phyloP scores from a whole-genome alignment of 2,888 invertebrate genomes.

The Hesperia comma region DNA sequence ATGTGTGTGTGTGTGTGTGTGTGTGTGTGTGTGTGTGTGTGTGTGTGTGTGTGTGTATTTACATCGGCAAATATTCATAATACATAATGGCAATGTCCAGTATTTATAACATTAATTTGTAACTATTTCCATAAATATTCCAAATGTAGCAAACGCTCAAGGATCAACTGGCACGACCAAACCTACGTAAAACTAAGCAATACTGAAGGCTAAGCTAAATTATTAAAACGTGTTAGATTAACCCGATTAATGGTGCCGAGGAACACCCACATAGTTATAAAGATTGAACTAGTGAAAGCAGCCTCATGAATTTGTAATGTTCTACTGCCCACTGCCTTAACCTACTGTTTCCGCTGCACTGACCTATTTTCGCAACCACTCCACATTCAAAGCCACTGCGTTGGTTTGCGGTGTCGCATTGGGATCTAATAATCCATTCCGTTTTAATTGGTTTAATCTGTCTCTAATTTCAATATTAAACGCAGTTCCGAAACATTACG shows the following conservation, averaged over 20 bases:
- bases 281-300: conserved; percentile 46
- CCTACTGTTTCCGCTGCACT: conserved; percentile 43
- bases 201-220: conserved; percentile 2
- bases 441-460: conserved; percentile 4
- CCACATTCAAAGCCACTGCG: conserved; percentile 32
- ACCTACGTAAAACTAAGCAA: background rate
- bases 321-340: conserved; percentile 43
- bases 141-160: too few species aligned
- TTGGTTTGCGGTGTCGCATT: conserved; percentile 33
- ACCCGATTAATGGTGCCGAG: conserved; percentile 25
- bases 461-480: background rate
- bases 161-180: background rate
- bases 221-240: conserved; percentile 7
- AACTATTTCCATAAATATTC: too few species aligned
- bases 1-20: too few species aligned
- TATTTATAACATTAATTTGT: too few species aligned
- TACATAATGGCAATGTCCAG: too few species aligned
- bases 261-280: conserved; percentile 22
- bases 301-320: conserved; percentile 40
- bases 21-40: too few species aligned
- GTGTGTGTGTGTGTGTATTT: too few species aligned
- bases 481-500: too few species aligned
- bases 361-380: conserved; percentile 43
- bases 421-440: conserved; percentile 16
- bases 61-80: too few species aligned